These are phyloP conservation scores for Cyprinodon variegatus DNA, from an alignment of 2,113 vertebrate genomes.

Conservation along the genomic window DNA sequence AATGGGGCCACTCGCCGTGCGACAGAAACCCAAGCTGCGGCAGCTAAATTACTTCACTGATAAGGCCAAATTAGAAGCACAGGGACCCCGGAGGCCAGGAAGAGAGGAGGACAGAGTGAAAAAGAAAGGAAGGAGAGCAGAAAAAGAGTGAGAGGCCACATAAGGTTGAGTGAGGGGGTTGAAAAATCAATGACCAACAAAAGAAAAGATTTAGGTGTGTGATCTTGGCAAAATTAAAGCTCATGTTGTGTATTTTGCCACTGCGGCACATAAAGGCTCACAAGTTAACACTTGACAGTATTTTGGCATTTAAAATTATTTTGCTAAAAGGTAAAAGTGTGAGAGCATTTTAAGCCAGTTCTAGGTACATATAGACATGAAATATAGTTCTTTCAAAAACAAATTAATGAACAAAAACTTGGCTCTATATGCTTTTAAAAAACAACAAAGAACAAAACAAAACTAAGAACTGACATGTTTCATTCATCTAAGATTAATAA, in stretches of 20 bases:
- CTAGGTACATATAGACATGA: neutral
- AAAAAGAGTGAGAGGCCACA: conserved; percentile 37
- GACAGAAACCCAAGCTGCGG: conserved; percentile 95
- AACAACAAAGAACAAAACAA: too few species aligned
- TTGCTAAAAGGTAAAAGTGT: conserved; percentile 4
- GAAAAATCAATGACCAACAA: conserved; percentile 63
- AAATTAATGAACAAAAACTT: neutral
- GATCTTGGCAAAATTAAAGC: conserved; percentile 47
- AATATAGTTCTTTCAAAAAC: neutral
- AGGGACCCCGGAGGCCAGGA: conserved; percentile 84
- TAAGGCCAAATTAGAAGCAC: conserved; percentile 90
- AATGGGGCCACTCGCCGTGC: conserved; percentile 89
- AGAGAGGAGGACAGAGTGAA: conserved; percentile 57
- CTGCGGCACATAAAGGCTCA: conserved; percentile 25
- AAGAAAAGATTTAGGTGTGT: conserved; percentile 45
- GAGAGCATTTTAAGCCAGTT: neutral
- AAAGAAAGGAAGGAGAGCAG: conserved; percentile 62
- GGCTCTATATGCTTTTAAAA: too few species aligned
- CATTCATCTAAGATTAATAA: too few species aligned
- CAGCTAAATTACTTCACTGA: conserved; percentile 90
- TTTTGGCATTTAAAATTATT: neutral
- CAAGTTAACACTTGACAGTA: conserved; percentile 14
- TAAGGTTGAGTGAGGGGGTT: conserved; percentile 31
- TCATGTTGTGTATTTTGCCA: conserved; percentile 29
- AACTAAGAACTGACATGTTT: too few species aligned